Percentiles rank a stretch among this genome's conserved stretches.
Evolutionary conservation across 2,797 vertebrate genomes (phyloP).

Genomic region (Sebastes diploproa): DNA sequence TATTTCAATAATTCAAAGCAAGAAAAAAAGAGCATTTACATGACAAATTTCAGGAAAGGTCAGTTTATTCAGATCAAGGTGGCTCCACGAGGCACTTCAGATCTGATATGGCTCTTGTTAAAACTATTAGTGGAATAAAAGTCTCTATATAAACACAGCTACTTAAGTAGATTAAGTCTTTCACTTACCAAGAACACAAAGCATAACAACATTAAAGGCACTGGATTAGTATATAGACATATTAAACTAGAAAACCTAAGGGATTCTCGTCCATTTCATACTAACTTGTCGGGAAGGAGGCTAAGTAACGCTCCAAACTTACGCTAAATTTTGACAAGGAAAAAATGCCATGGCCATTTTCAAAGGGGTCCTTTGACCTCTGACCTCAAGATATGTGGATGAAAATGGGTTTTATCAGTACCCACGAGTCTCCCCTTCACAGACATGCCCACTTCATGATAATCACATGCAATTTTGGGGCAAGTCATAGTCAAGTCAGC

Average conservation of each 20-base stretch:
- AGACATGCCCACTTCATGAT: too few relatives aligned
- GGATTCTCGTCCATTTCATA: too few relatives aligned
- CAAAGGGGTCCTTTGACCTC: too few relatives aligned
- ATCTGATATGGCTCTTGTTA: neutral
- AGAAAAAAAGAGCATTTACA: neutral
- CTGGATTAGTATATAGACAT: neutral
- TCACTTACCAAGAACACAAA: neutral
- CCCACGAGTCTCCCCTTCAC: too few relatives aligned
- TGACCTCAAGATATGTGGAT: too few relatives aligned
- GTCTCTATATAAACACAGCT: neutral
- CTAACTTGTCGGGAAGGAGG: too few relatives aligned
- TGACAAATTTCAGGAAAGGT: neutral
- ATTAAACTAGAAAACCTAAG: neutral
- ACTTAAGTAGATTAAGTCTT: neutral
- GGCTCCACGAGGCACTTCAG: neutral
- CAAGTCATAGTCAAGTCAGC: too few relatives aligned
- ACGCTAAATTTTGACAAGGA: too few relatives aligned
- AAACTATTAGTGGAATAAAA: neutral
- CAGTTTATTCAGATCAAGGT: neutral
- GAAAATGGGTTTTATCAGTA: too few relatives aligned
- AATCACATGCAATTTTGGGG: too few relatives aligned
- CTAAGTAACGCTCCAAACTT: too few relatives aligned
- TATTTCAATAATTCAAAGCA: neutral
- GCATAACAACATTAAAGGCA: neutral
- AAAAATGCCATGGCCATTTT: too few relatives aligned